Evolutionary conservation across 2,888 invertebrate species (phyloP).

Genomic region (Vanessa cardui): DNA sequence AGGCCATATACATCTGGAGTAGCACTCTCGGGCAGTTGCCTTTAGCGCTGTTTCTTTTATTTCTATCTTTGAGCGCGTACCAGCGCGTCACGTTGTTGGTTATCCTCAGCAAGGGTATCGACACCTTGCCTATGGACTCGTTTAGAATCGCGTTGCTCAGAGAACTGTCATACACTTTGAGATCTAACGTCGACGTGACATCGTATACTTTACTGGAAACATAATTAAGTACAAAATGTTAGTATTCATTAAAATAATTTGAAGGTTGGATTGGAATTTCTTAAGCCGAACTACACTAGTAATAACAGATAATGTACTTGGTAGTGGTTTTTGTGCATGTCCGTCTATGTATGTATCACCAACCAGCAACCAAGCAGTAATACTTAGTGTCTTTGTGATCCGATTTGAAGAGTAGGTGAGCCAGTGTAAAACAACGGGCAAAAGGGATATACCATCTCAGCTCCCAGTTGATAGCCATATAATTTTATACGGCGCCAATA

Average conservation of each 20-base stretch:
- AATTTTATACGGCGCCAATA: no score
- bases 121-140: conserved; percentile 63
- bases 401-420: no score
- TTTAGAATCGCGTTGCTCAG: conserved; percentile 50
- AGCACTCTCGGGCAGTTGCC: conserved; percentile 71
- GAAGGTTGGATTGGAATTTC: no score
- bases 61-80: conserved; percentile 69
- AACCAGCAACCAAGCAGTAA: no score
- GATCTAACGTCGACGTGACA: conserved; percentile 65
- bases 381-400: no score
- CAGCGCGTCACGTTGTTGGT: conserved; percentile 60
- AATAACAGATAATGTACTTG: no score
- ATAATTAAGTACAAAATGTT: not conserved
- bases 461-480: no score
- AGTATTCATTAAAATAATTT: not conserved
- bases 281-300: no score
- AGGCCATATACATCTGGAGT: conserved; percentile 65
- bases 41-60: conserved; percentile 58
- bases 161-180: conserved; percentile 65
- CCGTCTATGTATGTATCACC: no score
- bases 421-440: no score
- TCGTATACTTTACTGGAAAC: conserved; percentile 69
- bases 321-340: no score
- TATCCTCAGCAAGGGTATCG: conserved; percentile 67
- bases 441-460: no score